These are phyloP conservation scores for Sebastes steindachneri DNA, from an alignment of 2,797 vertebrate genomes.

Conservation along the genomic window DNA sequence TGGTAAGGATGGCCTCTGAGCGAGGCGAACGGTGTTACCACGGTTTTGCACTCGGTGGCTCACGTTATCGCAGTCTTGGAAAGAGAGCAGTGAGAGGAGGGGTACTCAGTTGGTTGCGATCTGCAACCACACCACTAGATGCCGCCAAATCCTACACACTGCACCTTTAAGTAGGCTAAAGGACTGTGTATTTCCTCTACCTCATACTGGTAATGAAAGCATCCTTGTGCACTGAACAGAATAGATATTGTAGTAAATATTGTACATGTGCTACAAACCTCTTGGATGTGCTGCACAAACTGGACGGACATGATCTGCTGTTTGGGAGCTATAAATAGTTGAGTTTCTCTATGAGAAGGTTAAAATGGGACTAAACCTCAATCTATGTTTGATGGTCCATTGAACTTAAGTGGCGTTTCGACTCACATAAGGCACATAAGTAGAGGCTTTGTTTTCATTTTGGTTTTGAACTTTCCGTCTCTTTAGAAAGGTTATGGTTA, in stretches of 20 bases:
- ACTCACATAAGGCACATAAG: neutral
- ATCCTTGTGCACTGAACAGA: neutral
- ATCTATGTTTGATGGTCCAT: conserved; percentile 20
- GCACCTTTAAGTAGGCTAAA: no score
- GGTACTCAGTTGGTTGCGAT: no score
- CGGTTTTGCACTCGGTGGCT: no score
- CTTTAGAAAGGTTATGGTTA: neutral
- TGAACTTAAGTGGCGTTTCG: neutral
- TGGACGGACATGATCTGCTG: neutral
- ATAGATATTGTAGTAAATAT: neutral
- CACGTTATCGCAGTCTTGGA: no score
- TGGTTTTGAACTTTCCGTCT: neutral
- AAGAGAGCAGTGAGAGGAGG: no score
- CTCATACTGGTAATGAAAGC: neutral
- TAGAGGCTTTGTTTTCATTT: neutral
- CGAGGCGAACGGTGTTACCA: accelerated
- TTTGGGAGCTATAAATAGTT: neutral
- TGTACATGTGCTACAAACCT: neutral
- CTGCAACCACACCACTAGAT: no score
- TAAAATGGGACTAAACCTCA: neutral
- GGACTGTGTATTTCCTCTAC: neutral
- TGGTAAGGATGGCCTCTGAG: accelerated
- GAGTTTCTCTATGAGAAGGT: neutral
- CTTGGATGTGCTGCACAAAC: neutral
- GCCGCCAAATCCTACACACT: accelerated